A percentile compares a stretch with the other conserved stretches of the same genome.
These are phyloP conservation scores for Caenorhabditis imperialis DNA, from an alignment of 2,888 invertebrate genomes.

Conservation along the genomic window DNA sequence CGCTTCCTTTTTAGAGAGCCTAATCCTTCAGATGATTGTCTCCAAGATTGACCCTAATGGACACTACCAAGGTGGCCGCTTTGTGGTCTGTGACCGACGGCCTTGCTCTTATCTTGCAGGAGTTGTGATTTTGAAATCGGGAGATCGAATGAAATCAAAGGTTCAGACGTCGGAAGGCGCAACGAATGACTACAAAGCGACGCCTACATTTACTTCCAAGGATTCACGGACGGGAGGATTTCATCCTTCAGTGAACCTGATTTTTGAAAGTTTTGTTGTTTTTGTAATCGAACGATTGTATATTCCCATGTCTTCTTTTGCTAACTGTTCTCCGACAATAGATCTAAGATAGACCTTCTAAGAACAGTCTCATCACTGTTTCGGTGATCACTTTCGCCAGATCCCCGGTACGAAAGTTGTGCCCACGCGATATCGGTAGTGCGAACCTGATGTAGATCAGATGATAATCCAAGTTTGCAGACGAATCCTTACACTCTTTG, in stretches of 20 bases:
- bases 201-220: not conserved
- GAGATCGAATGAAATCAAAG: too few relatives aligned
- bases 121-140: not conserved
- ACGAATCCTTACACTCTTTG: constrained; percentile 30
- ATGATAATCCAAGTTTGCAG: constrained; percentile 29
- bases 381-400: constrained; percentile 17
- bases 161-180: too few relatives aligned
- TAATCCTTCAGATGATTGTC: not conserved
- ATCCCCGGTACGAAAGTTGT: too few relatives aligned
- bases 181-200: not conserved
- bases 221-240: not conserved
- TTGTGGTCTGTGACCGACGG: not conserved
- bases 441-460: constrained; percentile 25
- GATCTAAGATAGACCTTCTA: not conserved
- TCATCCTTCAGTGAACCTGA: too few relatives aligned
- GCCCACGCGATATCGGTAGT: not conserved
- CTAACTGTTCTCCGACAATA: not conserved
- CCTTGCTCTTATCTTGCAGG: not conserved
- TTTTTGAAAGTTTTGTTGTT: too few relatives aligned
- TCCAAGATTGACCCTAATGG: not conserved
- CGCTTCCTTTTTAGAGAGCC: not conserved
- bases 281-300: too few relatives aligned
- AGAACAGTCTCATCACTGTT: constrained; percentile 14
- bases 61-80: not conserved
- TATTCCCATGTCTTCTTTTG: too few relatives aligned